phyloP scores from a whole-genome alignment of 2,797 vertebrate genomes.

The Chiloscyllium punctatum region DNA sequence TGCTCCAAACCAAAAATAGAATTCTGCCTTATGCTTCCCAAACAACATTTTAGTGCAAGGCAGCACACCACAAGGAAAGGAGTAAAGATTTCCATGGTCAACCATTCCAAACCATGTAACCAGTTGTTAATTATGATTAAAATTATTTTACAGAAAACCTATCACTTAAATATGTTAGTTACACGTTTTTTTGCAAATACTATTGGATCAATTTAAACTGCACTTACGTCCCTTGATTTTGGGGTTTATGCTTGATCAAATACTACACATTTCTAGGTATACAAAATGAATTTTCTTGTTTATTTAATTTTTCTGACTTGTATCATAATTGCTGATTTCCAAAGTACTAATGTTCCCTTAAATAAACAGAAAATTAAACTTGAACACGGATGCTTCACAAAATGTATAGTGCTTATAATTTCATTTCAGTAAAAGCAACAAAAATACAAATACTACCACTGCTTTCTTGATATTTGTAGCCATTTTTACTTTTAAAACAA shows the following conservation, averaged over 20 bases:
- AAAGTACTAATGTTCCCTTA: not conserved
- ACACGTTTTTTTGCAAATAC: not conserved
- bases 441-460: not conserved
- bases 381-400: not conserved
- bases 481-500: no score
- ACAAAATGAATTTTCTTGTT: not conserved
- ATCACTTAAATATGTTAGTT: not conserved
- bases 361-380: not conserved
- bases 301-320: not conserved
- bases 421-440: not conserved
- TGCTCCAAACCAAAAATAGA: not conserved
- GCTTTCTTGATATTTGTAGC: not conserved
- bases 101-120: not conserved
- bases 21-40: not conserved
- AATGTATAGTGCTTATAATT: not conserved
- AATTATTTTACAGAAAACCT: not conserved
- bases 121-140: not conserved
- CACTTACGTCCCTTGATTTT: not conserved
- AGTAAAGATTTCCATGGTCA: not conserved
- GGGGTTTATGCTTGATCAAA: not conserved
- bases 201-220: not conserved
- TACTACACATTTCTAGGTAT: not conserved
- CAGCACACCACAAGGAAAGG: not conserved
- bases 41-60: not conserved
- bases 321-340: not conserved